Percentiles rank a stretch among this genome's conserved stretches.
phyloP scores from a whole-genome alignment of 1,140 invertebrate genomes.

The Neuroterus valhalla region DNA sequence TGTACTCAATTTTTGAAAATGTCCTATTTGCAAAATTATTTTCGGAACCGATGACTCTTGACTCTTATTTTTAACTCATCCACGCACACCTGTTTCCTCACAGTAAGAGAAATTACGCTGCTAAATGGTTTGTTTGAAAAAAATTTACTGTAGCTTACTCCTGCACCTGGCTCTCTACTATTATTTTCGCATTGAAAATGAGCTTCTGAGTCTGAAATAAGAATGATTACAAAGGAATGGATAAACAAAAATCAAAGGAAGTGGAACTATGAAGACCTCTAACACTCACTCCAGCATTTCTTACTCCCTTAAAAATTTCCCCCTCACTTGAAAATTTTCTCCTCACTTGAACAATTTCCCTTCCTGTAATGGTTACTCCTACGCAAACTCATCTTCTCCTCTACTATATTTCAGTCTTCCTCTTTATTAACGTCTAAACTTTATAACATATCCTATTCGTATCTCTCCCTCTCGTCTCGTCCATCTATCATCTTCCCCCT shows the following conservation, averaged over 20 bases:
- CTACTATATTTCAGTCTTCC: slow-evolving; percentile 47
- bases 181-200: slow-evolving; percentile 61
- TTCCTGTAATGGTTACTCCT: no score
- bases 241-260: no score
- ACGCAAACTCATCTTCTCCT: slow-evolving; percentile 45
- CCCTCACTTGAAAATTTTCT: no score
- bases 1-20: slow-evolving; percentile 34
- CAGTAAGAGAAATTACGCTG: slow-evolving; percentile 11
- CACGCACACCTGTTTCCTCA: no score
- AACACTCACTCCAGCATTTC: no score
- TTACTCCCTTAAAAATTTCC: no score
- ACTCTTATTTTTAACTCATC: slow-evolving; percentile 3
- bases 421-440: no score
- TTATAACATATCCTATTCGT: no score
- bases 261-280: slow-evolving; percentile 53
- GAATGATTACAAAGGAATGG: no score
- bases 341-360: no score
- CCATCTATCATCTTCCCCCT: no score
- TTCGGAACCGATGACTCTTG: slow-evolving; percentile 65
- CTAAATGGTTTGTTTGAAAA: slow-evolving; percentile 60
- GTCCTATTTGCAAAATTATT: slow-evolving; percentile 32
- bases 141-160: slow-evolving; percentile 74
- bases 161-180: slow-evolving; percentile 72
- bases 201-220: no score
- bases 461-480: slow-evolving; percentile 32